phyloP scores from a whole-genome alignment of 1,140 invertebrate species.

The Mercenaria mercenaria region DNA sequence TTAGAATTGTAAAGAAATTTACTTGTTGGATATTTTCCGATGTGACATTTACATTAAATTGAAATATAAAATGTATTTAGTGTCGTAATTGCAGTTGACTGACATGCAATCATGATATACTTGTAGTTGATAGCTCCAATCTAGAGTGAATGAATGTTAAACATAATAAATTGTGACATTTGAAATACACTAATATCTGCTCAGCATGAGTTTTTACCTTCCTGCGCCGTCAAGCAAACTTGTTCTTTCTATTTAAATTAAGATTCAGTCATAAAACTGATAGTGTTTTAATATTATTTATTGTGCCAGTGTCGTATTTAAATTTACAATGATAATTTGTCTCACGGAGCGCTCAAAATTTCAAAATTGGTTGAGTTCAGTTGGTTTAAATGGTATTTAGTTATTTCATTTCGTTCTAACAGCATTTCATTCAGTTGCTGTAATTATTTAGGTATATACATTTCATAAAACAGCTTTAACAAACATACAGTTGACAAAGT shows the following conservation, averaged over 20 bases:
- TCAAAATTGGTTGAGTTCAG: too few species aligned
- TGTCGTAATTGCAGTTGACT: neutral
- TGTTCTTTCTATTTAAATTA: neutral
- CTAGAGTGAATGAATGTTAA: neutral
- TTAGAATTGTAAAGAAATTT: neutral
- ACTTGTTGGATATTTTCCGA: neutral
- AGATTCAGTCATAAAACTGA: too few species aligned
- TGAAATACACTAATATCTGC: neutral
- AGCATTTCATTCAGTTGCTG: too few species aligned
- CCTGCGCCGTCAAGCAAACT: neutral
- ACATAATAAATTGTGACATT: constrained; percentile 16
- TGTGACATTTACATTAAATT: neutral
- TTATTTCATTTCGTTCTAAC: too few species aligned
- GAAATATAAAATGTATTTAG: neutral
- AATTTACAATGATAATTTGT: too few species aligned
- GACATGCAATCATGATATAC: neutral
- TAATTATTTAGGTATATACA: too few species aligned
- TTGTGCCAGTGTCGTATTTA: too few species aligned
- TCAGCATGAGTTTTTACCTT: neutral
- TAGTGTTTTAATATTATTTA: too few species aligned
- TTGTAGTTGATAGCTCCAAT: constrained; percentile 1
- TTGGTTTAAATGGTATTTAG: too few species aligned
- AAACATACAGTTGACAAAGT: neutral
- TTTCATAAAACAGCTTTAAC: neutral
- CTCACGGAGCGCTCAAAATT: too few species aligned